Evolutionary conservation across 2,888 invertebrate species (phyloP), one percentile per base, ranked within the genome.

Genomic region (Julus scandinavius): DNA sequence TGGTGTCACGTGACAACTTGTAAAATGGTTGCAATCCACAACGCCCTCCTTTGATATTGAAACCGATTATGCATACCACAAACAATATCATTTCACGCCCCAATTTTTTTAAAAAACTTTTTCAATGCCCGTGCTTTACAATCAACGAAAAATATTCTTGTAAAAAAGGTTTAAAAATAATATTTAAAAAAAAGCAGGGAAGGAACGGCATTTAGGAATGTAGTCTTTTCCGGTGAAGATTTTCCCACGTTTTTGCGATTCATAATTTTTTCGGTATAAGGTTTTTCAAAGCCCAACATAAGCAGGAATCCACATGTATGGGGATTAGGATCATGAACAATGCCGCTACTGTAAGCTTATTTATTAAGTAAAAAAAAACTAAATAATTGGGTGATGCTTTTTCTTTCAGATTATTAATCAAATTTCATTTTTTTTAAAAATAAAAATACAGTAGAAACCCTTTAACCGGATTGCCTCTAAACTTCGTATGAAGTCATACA

Each of bases 41-140:
- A 72, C 29, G 29, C 72, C 20, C 72, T 58, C 72, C 72, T 29
- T 29, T 9, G 72, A 72, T 72, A 72, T 72, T 72, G 72, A 72
- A 72, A 72, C 20, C 72, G 20, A 72, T 72, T 72, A 72, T 72
- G 72, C 29, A 72, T 20, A 72, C 72, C 72, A 72, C 72, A 72
- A 72, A 72, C 72, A 72, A 72, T 72, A 72, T 29, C 72, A 72
- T 72, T 72, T 72, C 72, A 72, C 72, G 72, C 72, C 72, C 72
- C n/a, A 72, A 7, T 29, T 72, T 72, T 72, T 72, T 72, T 72
- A 1, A 6, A 20, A 72, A 72, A 13, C 72, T 72, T 72, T 29
- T 72, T 6, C 72, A 72, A 72, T 20, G 29, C 72, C 29, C 72
- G n/a, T 72, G 29, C 72, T n/a, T n/a, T n/a, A n/a, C 63, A 20